These are phyloP conservation scores for Polymixis flavicincta DNA, from an alignment of 2,888 invertebrate genomes.

Conservation along the genomic window DNA sequence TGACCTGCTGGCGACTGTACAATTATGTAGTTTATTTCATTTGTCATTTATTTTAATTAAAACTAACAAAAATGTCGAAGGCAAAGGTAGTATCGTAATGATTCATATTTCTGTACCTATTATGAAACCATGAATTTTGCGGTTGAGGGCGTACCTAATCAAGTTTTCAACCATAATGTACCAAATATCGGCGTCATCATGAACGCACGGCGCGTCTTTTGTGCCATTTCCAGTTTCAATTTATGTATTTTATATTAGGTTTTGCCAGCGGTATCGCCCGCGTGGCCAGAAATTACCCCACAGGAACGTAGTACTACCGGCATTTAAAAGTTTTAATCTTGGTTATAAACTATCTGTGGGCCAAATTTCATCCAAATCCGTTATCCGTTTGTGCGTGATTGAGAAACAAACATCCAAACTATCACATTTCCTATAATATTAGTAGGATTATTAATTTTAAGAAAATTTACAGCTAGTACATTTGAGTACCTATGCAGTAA, in stretches of 20 bases:
- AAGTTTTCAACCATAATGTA: not conserved
- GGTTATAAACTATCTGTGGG: too few species aligned
- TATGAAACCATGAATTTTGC: not conserved
- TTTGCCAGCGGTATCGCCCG: too few species aligned
- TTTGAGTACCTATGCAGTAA: too few species aligned
- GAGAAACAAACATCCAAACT: too few species aligned
- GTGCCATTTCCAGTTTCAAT: not conserved
- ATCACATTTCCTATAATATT: too few species aligned
- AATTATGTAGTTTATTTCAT: not conserved
- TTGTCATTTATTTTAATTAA: not conserved
- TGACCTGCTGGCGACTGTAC: too few species aligned
- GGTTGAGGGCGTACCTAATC: not conserved
- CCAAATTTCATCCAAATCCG: too few species aligned
- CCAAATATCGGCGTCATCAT: not conserved
- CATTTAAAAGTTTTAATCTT: too few species aligned
- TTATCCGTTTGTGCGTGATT: too few species aligned
- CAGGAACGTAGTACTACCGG: too few species aligned
- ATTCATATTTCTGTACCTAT: not conserved
- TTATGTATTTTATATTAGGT: not conserved
- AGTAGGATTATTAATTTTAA: not conserved
- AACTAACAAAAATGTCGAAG: constrained; percentile 2
- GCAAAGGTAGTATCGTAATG: not conserved
- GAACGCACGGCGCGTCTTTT: not conserved
- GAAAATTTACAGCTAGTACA: not conserved
- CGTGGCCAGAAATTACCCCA: too few species aligned